phyloP scores from a whole-genome alignment of 2,797 vertebrate genomes.

The Perodicticus potto region DNA sequence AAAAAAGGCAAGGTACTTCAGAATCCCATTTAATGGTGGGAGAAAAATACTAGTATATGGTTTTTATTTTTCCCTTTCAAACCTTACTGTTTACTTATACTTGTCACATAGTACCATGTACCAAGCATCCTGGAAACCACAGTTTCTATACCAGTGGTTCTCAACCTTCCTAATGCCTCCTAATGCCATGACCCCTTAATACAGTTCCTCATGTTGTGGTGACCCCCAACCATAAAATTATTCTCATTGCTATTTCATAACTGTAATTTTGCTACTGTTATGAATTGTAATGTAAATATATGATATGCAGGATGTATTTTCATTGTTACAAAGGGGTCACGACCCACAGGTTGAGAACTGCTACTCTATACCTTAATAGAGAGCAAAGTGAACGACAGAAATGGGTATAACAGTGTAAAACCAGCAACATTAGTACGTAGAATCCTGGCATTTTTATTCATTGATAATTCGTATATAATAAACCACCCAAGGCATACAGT shows the following conservation, averaged over 20 bases:
- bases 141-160: not conserved
- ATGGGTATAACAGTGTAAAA: not conserved
- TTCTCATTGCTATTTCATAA: no score
- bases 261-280: no score
- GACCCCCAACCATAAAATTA: no score
- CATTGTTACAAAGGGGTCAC: no score
- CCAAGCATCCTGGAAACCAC: not conserved
- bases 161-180: no score
- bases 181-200: no score
- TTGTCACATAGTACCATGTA: not conserved
- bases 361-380: not conserved
- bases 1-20: not conserved
- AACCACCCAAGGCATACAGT: not conserved
- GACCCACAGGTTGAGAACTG: no score
- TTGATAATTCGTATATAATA: not conserved
- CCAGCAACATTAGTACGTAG: not conserved
- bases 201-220: no score
- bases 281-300: no score
- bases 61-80: slow-evolving; percentile 42
- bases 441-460: slow-evolving; percentile 42
- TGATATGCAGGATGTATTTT: no score
- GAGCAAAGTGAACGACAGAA: not conserved
- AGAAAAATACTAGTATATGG: not conserved
- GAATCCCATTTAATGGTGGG: not conserved
- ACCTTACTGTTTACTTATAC: not conserved